Percentiles rank a stretch among this genome's conserved stretches.
Conservation (phyloP, 2,113 vertebrate genomes). For the Actinemys pallida region DNA sequence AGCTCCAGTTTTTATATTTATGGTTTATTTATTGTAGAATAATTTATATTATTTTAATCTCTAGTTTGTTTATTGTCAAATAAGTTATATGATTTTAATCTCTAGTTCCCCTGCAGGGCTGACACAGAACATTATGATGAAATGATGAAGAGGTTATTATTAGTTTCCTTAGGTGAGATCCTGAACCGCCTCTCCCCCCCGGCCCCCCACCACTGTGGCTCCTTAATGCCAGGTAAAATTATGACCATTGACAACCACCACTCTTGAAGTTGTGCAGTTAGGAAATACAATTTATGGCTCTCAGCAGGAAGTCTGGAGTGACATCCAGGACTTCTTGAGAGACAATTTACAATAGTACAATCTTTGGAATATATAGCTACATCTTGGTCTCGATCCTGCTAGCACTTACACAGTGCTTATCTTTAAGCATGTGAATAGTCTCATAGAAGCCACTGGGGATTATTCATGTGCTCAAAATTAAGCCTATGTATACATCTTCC, state of each 20-base stretch:
- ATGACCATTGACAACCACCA: not conserved
- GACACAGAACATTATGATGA: not conserved
- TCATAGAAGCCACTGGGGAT: not conserved
- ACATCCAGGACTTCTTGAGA: not conserved
- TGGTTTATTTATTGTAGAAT: not conserved
- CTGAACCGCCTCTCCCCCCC: not conserved
- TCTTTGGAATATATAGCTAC: not conserved
- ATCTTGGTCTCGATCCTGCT: not conserved
- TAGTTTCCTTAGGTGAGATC: not conserved
- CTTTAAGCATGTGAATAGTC: not conserved
- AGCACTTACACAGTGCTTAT: not conserved
- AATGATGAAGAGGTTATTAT: not conserved
- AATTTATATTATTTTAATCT: not conserved
- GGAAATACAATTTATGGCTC: not conserved
- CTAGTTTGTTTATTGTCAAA: not conserved
- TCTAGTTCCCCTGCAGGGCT: accelerated
- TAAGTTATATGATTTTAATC: not conserved
- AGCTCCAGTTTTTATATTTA: not conserved
- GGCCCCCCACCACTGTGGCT: no score
- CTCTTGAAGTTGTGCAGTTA: not conserved
- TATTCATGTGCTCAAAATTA: not conserved
- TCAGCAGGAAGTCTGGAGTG: not conserved
- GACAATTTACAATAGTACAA: not conserved
- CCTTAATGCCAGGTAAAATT: not conserved
- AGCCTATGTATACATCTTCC: not conserved